Evolutionary conservation across 2,888 invertebrate genomes (phyloP), one percentile per base, ranked within the genome.

Genomic region (Spilarctia lutea): DNA sequence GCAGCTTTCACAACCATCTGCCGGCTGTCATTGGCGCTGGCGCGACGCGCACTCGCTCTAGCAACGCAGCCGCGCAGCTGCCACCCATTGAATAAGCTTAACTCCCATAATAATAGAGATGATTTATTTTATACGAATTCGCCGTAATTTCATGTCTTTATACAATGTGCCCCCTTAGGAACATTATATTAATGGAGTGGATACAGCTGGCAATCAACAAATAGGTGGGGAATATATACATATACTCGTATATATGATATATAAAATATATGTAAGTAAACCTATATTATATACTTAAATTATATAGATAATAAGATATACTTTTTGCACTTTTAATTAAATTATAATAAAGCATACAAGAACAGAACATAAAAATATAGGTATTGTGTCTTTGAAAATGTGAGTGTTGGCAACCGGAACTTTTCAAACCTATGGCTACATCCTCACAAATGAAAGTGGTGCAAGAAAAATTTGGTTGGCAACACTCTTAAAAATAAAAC

Each of bases 1-100:
- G 91, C 90, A 88, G 92, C 95, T 93, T 93, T 93, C 94, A 91
- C 92, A 90, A 89, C 89, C 94, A 94, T 94, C 94, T 94, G 94
- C 93, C 91, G 90, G 86, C 88, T 90, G 91, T 90, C 92, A 91
- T 85, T 90, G 88, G 86, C 85, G 86, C 82, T 35, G 35, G 35
- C 35, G 7, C 35, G 35, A 35, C 35, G 35, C 85, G 78, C 77
- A 77, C 76, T 83, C 77, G 73, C 52, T 6, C 48, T 20, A 20
- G 20, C 45, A 48, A 63, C 68, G 65, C 45, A 56, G 52, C 72
- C 45, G 70, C 79, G 85, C 88, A 88, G 89, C 89, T 89, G 89
- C 83, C 81, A 75, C n/a, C 77, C 73, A 81, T 84, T 86, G 81
- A 86, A 87, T 85, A 81, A 81, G 73, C 77, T 71, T 75, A 81